Evolutionary conservation across 92 coral and sea anemone genomes (phyloP).

Genomic region (Chrysogorgia sp.): DNA sequence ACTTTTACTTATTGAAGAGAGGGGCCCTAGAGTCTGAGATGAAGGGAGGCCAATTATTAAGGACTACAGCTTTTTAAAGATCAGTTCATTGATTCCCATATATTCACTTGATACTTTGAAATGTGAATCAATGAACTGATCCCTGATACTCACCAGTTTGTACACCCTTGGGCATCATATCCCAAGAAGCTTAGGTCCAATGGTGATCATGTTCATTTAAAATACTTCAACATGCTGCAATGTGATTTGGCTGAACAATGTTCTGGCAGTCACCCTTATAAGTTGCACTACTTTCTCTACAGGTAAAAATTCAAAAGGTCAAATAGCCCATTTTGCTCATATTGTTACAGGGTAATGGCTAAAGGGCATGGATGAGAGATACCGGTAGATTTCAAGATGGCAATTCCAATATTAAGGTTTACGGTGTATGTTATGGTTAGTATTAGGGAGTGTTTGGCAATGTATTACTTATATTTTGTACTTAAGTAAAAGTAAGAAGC

Average conservation of each 20-base stretch:
- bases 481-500: too few species aligned
- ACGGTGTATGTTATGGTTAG: too few species aligned
- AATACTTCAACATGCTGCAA: constrained; percentile 7
- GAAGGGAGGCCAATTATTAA: too few species aligned
- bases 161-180: constrained; percentile 1
- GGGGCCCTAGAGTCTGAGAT: too few species aligned
- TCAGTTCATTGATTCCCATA: constrained; percentile 18
- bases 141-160: constrained; percentile 33
- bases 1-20: too few species aligned
- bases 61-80: constrained; percentile 10
- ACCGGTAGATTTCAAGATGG: too few species aligned
- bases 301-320: constrained; percentile 45
- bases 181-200: constrained; percentile 28
- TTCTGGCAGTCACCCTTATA: constrained; percentile 27
- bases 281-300: constrained; percentile 42
- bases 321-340: constrained; percentile 40
- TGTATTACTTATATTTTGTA: too few species aligned
- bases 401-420: too few species aligned
- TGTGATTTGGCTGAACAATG: constrained; percentile 32
- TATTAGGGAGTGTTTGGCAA: too few species aligned
- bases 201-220: not conserved
- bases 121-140: constrained; percentile 33
- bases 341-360: too few species aligned
- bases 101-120: not conserved
- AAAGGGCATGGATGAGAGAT: too few species aligned